A percentile compares a stretch with the other conserved stretches of the same genome.
These are phyloP conservation scores for Notoglanidium macrostoma DNA, from an alignment of 2,797 vertebrate genomes.

Conservation along the genomic window DNA sequence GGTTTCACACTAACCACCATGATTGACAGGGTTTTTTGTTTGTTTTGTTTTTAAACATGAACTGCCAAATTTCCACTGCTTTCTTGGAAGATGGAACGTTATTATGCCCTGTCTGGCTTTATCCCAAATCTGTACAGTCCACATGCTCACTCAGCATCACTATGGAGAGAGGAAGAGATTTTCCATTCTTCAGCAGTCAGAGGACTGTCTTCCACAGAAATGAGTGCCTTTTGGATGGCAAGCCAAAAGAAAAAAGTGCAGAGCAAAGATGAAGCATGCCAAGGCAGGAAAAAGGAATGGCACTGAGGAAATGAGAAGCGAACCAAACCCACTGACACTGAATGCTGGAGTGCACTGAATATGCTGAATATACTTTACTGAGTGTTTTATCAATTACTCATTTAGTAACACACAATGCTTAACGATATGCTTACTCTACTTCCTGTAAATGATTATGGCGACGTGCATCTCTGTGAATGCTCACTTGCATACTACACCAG, in stretches of 20 bases:
- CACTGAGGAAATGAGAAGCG: slow-evolving; percentile 30
- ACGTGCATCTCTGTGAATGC: background rate
- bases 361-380: background rate
- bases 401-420: background rate
- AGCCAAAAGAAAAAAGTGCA: slow-evolving; percentile 21
- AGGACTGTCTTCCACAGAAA: slow-evolving; percentile 15
- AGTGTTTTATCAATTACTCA: background rate
- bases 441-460: background rate
- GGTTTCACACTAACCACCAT: background rate
- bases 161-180: slow-evolving; percentile 9
- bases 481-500: background rate
- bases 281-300: slow-evolving; percentile 63
- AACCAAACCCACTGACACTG: slow-evolving; percentile 13
- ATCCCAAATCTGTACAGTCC: slow-evolving; percentile 12
- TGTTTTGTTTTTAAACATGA: background rate
- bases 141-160: slow-evolving; percentile 25
- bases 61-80: slow-evolving; percentile 18
- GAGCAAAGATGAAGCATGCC: slow-evolving; percentile 46
- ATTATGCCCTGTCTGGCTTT: slow-evolving; percentile 21
- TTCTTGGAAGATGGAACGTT: slow-evolving; percentile 3
- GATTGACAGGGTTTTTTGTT: background rate
- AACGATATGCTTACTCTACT: background rate
- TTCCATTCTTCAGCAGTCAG: slow-evolving; percentile 5
- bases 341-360: background rate
- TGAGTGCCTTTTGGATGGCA: slow-evolving; percentile 38